A percentile compares a stretch with the other conserved stretches of the same genome.
Conservation (phyloP, 1,140 invertebrate species). For the Drosophila eugracilis region DNA sequence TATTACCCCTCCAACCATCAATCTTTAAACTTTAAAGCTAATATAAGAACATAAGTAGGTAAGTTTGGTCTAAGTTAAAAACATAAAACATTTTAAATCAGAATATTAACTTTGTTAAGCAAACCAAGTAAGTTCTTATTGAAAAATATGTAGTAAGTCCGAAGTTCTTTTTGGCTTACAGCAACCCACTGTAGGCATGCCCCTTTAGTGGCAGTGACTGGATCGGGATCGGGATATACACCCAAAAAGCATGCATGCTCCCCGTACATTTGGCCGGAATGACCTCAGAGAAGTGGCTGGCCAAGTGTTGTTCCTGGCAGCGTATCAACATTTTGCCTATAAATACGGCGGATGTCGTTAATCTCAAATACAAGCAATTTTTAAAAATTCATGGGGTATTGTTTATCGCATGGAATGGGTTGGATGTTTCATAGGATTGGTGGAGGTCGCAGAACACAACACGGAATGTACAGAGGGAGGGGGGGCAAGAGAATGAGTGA, state of each 20-base stretch:
- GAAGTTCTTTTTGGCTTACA: not conserved
- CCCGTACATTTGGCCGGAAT: constrained; percentile 4
- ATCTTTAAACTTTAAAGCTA: too few species aligned
- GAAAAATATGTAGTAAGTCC: too few species aligned
- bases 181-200: not conserved
- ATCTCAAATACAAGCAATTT: constrained; percentile 50
- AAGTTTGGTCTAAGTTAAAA: too few species aligned
- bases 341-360: constrained; percentile 57
- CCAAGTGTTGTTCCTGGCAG: constrained; percentile 60
- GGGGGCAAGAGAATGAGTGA: constrained; percentile 9
- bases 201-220: not conserved
- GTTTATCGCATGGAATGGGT: constrained; percentile 22
- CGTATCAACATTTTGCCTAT: constrained; percentile 66
- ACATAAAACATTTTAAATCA: too few species aligned
- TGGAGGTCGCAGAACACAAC: too few species aligned
- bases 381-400: constrained; percentile 44
- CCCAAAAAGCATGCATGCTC: constrained; percentile 18
- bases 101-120: not conserved
- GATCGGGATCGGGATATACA: not conserved
- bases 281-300: constrained; percentile 38
- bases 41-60: too few species aligned
- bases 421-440: not conserved
- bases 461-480: too few species aligned
- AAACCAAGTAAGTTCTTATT: too few species aligned
- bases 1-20: too few species aligned